Evolutionary conservation across 2,113 vertebrate genomes (phyloP).

Genomic region (Oryzias woworae): DNA sequence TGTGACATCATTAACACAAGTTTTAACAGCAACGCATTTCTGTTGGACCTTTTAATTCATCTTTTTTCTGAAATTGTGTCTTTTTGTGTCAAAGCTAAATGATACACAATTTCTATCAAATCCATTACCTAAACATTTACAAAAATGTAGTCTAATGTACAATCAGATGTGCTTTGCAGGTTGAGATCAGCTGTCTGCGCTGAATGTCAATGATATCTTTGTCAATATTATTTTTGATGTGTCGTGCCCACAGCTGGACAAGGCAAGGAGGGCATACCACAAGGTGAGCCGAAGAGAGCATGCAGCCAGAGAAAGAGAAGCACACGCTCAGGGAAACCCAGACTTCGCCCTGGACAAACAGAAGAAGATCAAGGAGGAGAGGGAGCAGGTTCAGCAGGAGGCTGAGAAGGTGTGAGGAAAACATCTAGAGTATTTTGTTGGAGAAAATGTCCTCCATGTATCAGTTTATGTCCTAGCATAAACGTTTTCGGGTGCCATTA

Average conservation of each 20-base stretch:
- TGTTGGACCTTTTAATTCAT: no score
- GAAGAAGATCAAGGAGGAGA: slow-evolving; percentile 76
- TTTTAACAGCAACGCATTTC: no score
- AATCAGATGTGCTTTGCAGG: no score
- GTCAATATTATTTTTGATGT: no score
- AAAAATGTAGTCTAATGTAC: no score
- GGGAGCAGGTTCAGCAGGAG: slow-evolving; percentile 68
- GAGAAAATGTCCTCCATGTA: neutral
- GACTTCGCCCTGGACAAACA: slow-evolving; percentile 75
- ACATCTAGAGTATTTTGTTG: neutral
- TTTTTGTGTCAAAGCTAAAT: no score
- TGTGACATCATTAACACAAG: no score
- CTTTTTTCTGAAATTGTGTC: no score
- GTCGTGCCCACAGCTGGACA: slow-evolving; percentile 72
- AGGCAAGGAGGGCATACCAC: slow-evolving; percentile 74
- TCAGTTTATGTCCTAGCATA: neutral
- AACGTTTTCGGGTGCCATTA: neutral
- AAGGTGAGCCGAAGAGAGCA: slow-evolving; percentile 75
- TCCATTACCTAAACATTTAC: no score
- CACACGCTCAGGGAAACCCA: slow-evolving; percentile 75
- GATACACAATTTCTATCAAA: no score
- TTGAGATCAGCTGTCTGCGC: neutral
- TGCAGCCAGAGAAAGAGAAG: slow-evolving; percentile 62
- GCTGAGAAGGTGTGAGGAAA: slow-evolving; percentile 60
- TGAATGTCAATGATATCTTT: neutral